Conservation (phyloP, 2,888 invertebrate species). For the Ichneumon xanthorius region DNA sequence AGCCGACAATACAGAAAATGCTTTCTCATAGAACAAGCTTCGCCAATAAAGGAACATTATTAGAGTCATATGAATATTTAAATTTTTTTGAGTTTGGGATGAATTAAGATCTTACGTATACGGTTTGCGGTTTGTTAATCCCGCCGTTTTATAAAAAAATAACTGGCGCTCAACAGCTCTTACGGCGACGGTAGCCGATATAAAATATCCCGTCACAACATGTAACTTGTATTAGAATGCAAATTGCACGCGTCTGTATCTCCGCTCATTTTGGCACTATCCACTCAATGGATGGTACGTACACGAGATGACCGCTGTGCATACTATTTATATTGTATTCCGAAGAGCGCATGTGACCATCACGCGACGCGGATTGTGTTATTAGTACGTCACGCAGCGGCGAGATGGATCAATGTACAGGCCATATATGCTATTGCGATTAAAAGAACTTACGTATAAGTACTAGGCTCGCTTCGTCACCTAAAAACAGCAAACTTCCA, state of each 20-base stretch:
- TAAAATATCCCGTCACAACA: too few species aligned
- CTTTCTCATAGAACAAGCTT: too few species aligned
- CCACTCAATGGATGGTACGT: slow-evolving; percentile 18
- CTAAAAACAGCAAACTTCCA: slow-evolving; percentile 1
- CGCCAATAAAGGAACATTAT: too few species aligned
- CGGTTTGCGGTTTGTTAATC: not conserved
- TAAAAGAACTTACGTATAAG: slow-evolving; percentile 12
- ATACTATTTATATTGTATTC: slow-evolving; percentile 50
- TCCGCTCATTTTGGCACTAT: slow-evolving; percentile 33
- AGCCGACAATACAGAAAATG: too few species aligned
- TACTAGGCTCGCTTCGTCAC: not conserved
- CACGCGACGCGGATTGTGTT: slow-evolving; percentile 47
- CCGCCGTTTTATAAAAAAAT: not conserved
- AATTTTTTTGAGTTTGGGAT: not conserved
- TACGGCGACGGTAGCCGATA: too few species aligned
- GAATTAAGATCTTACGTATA: not conserved
- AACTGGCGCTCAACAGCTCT: too few species aligned
- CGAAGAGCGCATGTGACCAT: slow-evolving; percentile 40
- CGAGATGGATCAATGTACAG: slow-evolving; percentile 35
- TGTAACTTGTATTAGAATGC: not conserved
- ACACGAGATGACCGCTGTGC: slow-evolving; percentile 32
- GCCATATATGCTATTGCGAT: not conserved
- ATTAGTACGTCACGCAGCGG: slow-evolving; percentile 33
- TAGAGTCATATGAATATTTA: too few species aligned
- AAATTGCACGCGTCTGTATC: slow-evolving; percentile 13